Base-by-base conservation (phyloP, 1,140 invertebrate genomes). In the Pararge aegeria region DNA sequence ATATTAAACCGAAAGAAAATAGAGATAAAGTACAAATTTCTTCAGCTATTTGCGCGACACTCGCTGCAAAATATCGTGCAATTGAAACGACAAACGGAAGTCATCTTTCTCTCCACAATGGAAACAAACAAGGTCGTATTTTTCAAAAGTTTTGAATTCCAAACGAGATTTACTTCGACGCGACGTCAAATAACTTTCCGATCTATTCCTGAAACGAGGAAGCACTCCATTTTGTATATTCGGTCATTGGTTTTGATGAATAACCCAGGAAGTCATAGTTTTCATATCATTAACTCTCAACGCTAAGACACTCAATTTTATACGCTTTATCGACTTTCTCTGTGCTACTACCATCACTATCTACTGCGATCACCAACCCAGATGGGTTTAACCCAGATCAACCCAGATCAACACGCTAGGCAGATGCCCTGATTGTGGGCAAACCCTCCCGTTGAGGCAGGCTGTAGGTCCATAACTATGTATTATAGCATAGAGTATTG, bases 81-180 rank as follows among this genome's bases (percentile, higher is more conserved):
- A 54, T 61, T 30, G 40, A 49, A 54, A 54, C 44, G 51, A 54
- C 46, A 49, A 49, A 24, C 58, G 58, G 58, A 61, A 61, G 42
- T 51, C 58, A 49, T 61, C 58, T 38, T 37, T 61, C 58, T 54
- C 24, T 24, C 18, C 58, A 48, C 50, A 60, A 60, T 60, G 58
- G 55, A 49, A 61, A 61, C 58, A 61, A 61, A 61, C 58, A 61
- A 54, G 37, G 19, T 21, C 51, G 34, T 54, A 61, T 61, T 61
- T 60, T 61, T 49, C 46, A 48, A 52, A 60, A 61, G 15, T 61
- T 61, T 38, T 46, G 46, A 24, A 29, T 27, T 29, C 15, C 46
- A 29, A 18, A 49, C 46, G 46, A 15, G 29, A 49, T 49, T 49
- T 49, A 49, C 21, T 49, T 24, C 46, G 46, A 49, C 24, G 46